Evolutionary conservation across 2,797 vertebrate genomes (phyloP).

Genomic region (Sphaeramia orbicularis): DNA sequence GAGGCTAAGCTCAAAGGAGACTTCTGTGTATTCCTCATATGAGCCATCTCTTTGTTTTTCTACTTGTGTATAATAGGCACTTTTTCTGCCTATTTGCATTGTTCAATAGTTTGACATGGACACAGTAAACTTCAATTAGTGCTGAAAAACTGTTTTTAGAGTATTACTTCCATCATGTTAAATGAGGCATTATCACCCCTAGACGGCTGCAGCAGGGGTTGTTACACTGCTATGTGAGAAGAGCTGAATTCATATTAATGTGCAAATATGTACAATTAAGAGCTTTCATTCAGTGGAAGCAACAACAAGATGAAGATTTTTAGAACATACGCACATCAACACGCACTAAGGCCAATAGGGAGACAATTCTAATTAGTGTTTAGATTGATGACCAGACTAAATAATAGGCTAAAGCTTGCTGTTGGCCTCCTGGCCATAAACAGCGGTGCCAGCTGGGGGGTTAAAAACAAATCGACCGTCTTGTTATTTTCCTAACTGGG

Average conservation of each 20-base stretch:
- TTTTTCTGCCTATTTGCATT: not conserved
- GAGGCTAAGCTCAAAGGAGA: slow-evolving; percentile 1
- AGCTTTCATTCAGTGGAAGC: slow-evolving; percentile 38
- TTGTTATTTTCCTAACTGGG: slow-evolving; percentile 69
- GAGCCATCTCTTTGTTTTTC: not conserved
- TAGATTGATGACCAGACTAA: slow-evolving; percentile 68
- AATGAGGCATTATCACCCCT: slow-evolving; percentile 61
- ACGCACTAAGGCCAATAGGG: slow-evolving; percentile 28
- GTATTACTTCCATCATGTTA: slow-evolving; percentile 27
- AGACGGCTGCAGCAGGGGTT: slow-evolving; percentile 48
- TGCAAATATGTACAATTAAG: slow-evolving; percentile 58
- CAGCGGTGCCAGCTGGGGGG: slow-evolving; percentile 54
- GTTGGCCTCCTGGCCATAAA: slow-evolving; percentile 50
- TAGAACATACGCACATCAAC: not conserved
- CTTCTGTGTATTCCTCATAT: slow-evolving; percentile 1
- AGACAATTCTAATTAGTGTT: slow-evolving; percentile 67
- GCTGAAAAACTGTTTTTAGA: slow-evolving; percentile 12
- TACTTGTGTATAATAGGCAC: not conserved
- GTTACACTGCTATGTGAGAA: slow-evolving; percentile 24
- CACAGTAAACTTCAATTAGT: slow-evolving; percentile 23
- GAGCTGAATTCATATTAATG: slow-evolving; percentile 50
- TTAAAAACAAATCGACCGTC: slow-evolving; percentile 70
- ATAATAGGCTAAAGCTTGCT: slow-evolving; percentile 61
- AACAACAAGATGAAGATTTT: slow-evolving; percentile 22
- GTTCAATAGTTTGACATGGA: not conserved